Base-by-base conservation (phyloP, 53 echinoderm and acorn worm genomes). In the Glandiceps talaboti region DNA sequence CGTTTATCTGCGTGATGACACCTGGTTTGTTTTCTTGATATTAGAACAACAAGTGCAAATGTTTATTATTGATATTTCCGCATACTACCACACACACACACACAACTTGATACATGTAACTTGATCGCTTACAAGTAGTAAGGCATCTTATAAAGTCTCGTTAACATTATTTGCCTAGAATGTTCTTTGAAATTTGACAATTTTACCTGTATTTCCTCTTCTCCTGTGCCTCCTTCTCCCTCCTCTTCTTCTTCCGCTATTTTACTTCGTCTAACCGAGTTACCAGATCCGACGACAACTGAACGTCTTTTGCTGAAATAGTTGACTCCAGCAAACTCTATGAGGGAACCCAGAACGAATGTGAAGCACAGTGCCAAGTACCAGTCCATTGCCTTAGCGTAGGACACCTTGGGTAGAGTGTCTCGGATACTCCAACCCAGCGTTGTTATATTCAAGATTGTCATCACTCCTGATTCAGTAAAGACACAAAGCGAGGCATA, bases 381-480 rank as follows among this genome's bases (percentile, higher is more conserved):
- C 90, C 90, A 95, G 81, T 95, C 96, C 1, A 95, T 90, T 73
- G 92, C 96, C 76, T 95, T 95, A 26, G 92, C 89, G 76, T 95
- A 95, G 83, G 90, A 88, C 28, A 95, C 92, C 81, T 95, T 95
- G 0, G 96, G 96, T 14, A 95, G 89, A 31, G 90, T 88, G 73
- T 92, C 88, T 25, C 90, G 77, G 26, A 90, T 88, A 31, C 90
- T 90, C 90, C 96, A 92, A 0, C 92, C 92, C 28, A 95, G 85
- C 33, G 92, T 95, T n/a, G 96, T 95, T 81, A 95, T 92, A 32
- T 92, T 92, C 1, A 92, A 77, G 1, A 92, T 90, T 6, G 96
- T 92, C 90, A 92, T 95, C 25, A 92, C 92, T 27, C 96, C 96
- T 94, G 33, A n/a, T n/a, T n/a, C n/a, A n/a, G n/a, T n/a, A n/a